phyloP scores from a whole-genome alignment of 2,797 vertebrate genomes.

The Bradypodion ventrale region DNA sequence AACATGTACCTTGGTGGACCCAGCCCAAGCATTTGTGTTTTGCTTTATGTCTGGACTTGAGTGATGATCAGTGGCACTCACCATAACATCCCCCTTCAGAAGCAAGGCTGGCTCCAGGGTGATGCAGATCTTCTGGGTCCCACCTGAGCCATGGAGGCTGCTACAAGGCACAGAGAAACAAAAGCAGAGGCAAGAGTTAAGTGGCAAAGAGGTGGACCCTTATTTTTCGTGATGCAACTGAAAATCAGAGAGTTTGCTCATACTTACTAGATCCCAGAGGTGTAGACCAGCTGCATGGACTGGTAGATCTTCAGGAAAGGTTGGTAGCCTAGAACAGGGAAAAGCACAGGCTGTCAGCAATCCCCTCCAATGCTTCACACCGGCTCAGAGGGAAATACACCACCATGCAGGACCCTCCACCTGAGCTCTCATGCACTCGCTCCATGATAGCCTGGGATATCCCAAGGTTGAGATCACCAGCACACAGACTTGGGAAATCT shows the following conservation, averaged over 20 bases:
- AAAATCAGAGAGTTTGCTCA: neutral
- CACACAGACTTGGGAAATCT: no score
- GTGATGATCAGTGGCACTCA: conserved; percentile 63
- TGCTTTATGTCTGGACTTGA: neutral
- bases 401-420: no score
- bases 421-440: no score
- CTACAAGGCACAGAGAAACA: conserved; percentile 62
- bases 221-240: no score
- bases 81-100: conserved; percentile 94
- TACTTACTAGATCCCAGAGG: conserved; percentile 93
- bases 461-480: no score
- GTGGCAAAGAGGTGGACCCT: neutral
- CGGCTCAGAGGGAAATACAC: no score
- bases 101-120: conserved; percentile 89
- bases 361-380: no score
- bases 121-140: conserved; percentile 83
- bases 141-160: conserved; percentile 81
- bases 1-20: neutral
- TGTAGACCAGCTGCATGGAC: conserved; percentile 94
- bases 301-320: conserved; percentile 96
- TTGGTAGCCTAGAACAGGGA: conserved; percentile 80
- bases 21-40: neutral
- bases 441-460: no score
- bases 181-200: neutral
- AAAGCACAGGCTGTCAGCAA: neutral